Base-by-base conservation (phyloP, 1,140 invertebrate genomes). In the Apis dorsata region DNA sequence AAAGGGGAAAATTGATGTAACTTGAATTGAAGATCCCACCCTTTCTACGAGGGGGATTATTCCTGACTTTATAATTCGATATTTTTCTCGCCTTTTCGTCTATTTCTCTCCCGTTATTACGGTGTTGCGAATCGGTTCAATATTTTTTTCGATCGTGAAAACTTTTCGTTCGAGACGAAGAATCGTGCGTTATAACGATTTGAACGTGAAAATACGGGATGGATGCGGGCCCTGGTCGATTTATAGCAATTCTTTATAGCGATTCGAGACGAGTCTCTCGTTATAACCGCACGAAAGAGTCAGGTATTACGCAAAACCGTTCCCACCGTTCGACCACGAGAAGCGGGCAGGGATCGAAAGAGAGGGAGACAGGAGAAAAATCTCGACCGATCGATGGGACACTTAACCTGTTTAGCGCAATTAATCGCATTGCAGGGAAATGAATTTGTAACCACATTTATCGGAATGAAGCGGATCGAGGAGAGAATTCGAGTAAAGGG, bases 361-460 rank as follows among this genome's bases (percentile, higher is more conserved):
- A 11, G 28, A 19, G n/a, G 10, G 12, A 12, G 17, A 21, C 28
- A 65, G 57, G 34, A 17, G 44, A 81, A 9, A 21, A 66, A 68
- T 60, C 60, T 19, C 5, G 55, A 59, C 8, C 73, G 73, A 69
- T 82, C 73, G 73, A 82, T 81, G 57, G 28, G 24, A 24, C 63
- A 59, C 72, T 81, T 76, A 81, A 81, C 72, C 72, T 51, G 57
- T 76, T 81, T 81, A 81, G n/a, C 72, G 71, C 79, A 28, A 75
- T 82, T 69, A 82, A 82, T 82, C 80, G 73, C 55, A 77, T 69
- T 69, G 49, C 73, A 44, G 34, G 80, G 21, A 28, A 76, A 77
- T 53, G 80, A 69, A 77, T 76, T 73, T 49, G 60, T 73, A 72
- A 60, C 59, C 21, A 71, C 21, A 44, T 12, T 19, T 65, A 53